phyloP scores from a whole-genome alignment of 2,888 invertebrate genomes.

The Nomada hirtipes region DNA sequence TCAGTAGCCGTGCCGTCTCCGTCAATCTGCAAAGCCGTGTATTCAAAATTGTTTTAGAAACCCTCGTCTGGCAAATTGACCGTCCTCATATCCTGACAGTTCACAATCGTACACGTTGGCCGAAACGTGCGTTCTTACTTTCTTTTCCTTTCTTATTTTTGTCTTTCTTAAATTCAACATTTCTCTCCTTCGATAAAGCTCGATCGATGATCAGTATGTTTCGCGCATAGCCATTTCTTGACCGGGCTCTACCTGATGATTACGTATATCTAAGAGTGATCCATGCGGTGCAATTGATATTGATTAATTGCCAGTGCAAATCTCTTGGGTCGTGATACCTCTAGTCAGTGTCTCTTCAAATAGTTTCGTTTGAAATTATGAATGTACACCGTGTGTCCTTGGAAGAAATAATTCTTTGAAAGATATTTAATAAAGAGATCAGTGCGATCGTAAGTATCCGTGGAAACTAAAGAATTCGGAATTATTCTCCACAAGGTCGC shows the following conservation, averaged over 20 bases:
- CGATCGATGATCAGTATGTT: background rate
- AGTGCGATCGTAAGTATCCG: too few species aligned
- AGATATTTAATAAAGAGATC: background rate
- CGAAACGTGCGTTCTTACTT: constrained; percentile 10
- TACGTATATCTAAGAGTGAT: constrained; percentile 16
- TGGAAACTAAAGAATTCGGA: too few species aligned
- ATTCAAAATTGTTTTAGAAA: constrained; percentile 67
- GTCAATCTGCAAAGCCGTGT: constrained; percentile 91
- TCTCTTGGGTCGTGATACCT: constrained; percentile 1
- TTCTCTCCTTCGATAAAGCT: constrained; percentile 17
- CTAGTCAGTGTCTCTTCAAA: background rate
- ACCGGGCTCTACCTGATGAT: constrained; percentile 25
- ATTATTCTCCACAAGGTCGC: too few species aligned
- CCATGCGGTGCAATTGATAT: constrained; percentile 44
- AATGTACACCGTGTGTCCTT: background rate
- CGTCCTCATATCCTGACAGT: constrained; percentile 28
- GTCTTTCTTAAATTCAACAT: constrained; percentile 6
- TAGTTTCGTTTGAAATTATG: background rate
- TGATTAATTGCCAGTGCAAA: constrained; percentile 3
- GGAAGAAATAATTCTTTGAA: background rate
- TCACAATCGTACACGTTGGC: constrained; percentile 23
- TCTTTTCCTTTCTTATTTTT: background rate
- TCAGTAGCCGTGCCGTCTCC: constrained; percentile 98
- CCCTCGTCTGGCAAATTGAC: constrained; percentile 33
- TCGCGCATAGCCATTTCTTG: constrained; percentile 26